Base-by-base conservation (phyloP, 2,113 vertebrate genomes). In the Thalassarche chlororhynchos region DNA sequence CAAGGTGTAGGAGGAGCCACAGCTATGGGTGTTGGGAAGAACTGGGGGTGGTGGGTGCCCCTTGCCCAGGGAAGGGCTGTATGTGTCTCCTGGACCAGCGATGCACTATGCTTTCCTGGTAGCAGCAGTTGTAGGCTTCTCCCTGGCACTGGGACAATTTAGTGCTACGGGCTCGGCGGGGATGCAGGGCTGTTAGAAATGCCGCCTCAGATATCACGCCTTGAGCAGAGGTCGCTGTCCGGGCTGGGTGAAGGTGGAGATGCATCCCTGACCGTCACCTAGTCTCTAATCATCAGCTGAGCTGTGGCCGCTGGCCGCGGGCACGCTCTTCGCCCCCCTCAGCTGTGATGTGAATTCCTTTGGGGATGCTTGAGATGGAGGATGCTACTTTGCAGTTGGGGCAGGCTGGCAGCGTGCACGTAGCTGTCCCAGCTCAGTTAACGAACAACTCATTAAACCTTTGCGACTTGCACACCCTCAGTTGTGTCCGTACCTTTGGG, bases 401-500 rank as follows among this genome's bases (percentile, higher is more conserved):
- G 25, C 72, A 47, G 38, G 46, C 71, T 52, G 28, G 40, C 28
- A 62, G 21, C 3, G 2, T 12, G 23, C 55, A 17, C 1, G 3
- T 17, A 32, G 21, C 44, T 8, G 0, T 24, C 36, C 21, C 34
- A 47, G 74, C 55, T 69, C 80, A 60, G 85, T 69, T 34, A 55
- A 65, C 2, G 1, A 89, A 11, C 62, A 55, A 7, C 31, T 81
- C 44, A 3, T 64, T 52, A 75, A 69, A 10, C 36, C 20, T 42
- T 10, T 20, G 61, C 2, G 1, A 32, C 34, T 25, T 14, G 20
- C 31, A 21, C 5, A 11, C 68, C 24, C 34, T 64, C 6, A 0
- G 42, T 46, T 13, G 17, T 14, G 8, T 44, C 44, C 8, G 0
- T 60, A 14, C 31, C 64, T n/a, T 58, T 0, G 3, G n/a, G 64